These are phyloP conservation scores for Nomia melanderi DNA, from an alignment of 1,140 invertebrate genomes.

Conservation along the genomic window DNA sequence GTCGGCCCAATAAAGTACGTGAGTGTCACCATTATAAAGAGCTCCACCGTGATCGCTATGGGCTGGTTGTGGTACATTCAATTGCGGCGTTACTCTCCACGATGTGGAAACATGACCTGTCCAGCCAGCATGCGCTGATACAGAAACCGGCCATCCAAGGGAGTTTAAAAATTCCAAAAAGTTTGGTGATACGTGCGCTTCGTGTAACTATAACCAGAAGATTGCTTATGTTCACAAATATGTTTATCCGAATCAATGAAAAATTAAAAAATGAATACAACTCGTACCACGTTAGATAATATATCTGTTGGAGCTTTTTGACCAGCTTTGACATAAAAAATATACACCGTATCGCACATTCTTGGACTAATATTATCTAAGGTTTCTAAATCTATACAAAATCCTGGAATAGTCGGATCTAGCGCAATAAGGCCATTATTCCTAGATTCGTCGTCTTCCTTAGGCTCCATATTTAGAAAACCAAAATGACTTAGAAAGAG, in stretches of 20 bases:
- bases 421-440: constrained; percentile 88
- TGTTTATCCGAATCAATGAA: neutral
- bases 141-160: constrained; percentile 92
- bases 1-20: constrained; percentile 98
- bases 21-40: constrained; percentile 87
- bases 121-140: constrained; percentile 93
- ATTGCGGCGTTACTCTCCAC: constrained; percentile 83
- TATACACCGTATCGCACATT: constrained; percentile 95
- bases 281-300: constrained; percentile 88
- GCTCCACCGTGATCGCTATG: constrained; percentile 82
- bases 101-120: constrained; percentile 92
- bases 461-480: constrained; percentile 89
- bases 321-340: constrained; percentile 95
- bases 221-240: neutral
- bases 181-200: constrained; percentile 84
- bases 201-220: constrained; percentile 70
- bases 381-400: constrained; percentile 87
- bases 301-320: constrained; percentile 90
- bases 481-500: constrained; percentile 97
- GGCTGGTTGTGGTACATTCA: constrained; percentile 68
- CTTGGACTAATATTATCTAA: constrained; percentile 91
- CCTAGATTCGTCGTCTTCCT: constrained; percentile 81
- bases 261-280: neutral
- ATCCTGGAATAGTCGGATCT: constrained; percentile 87
- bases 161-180: constrained; percentile 91